Evolutionary conservation across 2,797 vertebrate species (phyloP), one percentile per base, ranked within the genome.

Genomic region (Gallinago nigripennis): DNA sequence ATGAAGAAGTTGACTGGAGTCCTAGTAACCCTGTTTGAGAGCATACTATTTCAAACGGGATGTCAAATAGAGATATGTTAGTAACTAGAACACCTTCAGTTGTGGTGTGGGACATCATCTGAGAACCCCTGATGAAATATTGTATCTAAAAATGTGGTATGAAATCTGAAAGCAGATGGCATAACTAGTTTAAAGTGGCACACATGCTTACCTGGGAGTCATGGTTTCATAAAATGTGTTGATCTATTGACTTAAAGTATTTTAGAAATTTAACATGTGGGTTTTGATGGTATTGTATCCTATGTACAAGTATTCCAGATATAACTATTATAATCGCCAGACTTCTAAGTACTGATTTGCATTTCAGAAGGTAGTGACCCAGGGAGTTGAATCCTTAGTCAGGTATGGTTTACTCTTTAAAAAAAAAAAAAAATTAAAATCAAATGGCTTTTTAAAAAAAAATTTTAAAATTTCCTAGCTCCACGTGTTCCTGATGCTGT

Each of bases 211-310:
- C 25, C 46, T 90, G 41, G 28, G 10, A 81, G 51, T 48, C 3
- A 25, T 10, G 27, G 11, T 46, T 82, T 85, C 15, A 48, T 73
- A 46, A 73, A 93, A 72, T 25, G 2, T 51, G 6, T 81, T 78
- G 8, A 33, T 65, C 19, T 84, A 3, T 51, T 73, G 30, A 84
- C 33, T 86, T 16, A 76, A 68, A 46, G 6, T 37, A 72, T 90
- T 69, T 28, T 69, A 58, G 51, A 84, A 72, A n/a, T 23, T 10
- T 41, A 69, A 37, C 6, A 2, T 0, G 1, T 6, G 17, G 0
- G 1, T 60, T 77, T 81, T 51, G 14, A 25, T 83, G 4, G 12
- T 78, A 16, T 9, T 45, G 0, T 50, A 28, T 27, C 11, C 11
- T 70, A 6, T 16, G 13, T 73, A n/a, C 9, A 1, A 70, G 8